These are phyloP conservation scores for Rhodinocichla rosea DNA, from an alignment of 2,113 vertebrate genomes.

Conservation along the genomic window DNA sequence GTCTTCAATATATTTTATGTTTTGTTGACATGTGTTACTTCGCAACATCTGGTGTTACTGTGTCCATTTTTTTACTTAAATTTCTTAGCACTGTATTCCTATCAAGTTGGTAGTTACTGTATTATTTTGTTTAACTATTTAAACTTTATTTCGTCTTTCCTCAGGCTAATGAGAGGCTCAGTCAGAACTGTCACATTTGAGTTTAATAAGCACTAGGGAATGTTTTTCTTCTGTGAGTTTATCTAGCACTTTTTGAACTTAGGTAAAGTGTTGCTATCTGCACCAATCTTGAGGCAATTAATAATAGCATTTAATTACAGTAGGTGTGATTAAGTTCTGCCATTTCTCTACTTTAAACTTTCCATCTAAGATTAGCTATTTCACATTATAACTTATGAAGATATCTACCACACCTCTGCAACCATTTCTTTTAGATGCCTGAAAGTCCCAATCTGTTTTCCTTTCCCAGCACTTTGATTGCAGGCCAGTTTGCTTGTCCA, in stretches of 20 bases:
- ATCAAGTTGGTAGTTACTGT: background rate
- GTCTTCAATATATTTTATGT: background rate
- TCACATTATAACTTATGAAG: background rate
- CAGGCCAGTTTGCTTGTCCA: background rate
- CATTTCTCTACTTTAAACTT: background rate
- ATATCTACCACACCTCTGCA: background rate
- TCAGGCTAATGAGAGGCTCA: background rate
- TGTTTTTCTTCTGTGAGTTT: background rate
- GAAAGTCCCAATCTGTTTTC: background rate
- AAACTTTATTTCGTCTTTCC: background rate
- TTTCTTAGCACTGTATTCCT: background rate
- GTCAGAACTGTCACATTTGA: background rate
- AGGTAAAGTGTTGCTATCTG: background rate
- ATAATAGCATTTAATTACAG: background rate
- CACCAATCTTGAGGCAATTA: background rate
- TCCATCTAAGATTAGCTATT: background rate
- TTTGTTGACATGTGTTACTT: rapidly evolving
- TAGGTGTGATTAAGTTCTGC: background rate
- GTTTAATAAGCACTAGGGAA: background rate
- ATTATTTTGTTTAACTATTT: background rate
- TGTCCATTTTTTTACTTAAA: background rate
- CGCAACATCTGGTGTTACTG: background rate
- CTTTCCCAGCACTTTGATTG: background rate
- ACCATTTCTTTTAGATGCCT: background rate
- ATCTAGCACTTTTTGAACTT: background rate